Evolutionary conservation across 2,888 invertebrate species (phyloP), one percentile per base, ranked within the genome.

Genomic region (Brachyptera putata): DNA sequence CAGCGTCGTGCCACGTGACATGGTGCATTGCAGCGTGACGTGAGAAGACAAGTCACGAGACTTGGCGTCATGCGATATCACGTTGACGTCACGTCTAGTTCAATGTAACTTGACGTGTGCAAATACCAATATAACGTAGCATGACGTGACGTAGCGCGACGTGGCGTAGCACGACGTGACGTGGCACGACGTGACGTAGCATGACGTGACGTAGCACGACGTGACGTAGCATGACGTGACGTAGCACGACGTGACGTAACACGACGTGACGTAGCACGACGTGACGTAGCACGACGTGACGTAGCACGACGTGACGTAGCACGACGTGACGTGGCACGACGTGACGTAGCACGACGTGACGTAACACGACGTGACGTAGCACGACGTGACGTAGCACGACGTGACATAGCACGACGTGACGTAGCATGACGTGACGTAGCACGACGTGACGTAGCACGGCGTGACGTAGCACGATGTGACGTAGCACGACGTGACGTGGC

Each of bases 391-490:
- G 9, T 43, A n/a, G 46, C 46, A 34, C 34, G n/a, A n/a, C n/a
- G n/a, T 43, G n/a, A 21, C 46, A 46, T n/a, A 43, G 46, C 46
- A 21, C n/a, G 21, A 25, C 49, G 4, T 43, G n/a, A 21, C 46
- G 9, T 43, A n/a, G 46, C 46, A n/a, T n/a, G n/a, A n/a, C n/a
- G n/a, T 43, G n/a, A 21, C 46, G 46, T n/a, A 43, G 46, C 46
- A 21, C n/a, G 21, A 25, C 49, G 4, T 43, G n/a, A 21, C 46
- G 9, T 43, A n/a, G 46, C 46, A 34, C 34, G 22, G 3, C 3
- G 2, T 1, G 22, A 22, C 43, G 43, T 43, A 22, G 43, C 43
- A 9, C n/a, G n/a, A n/a, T n/a, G n/a, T 43, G n/a, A 21, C 46
- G 46, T n/a, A 43, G 46, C 46, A 21, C n/a, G 21, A 25, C 49